phyloP scores from a whole-genome alignment of 2,797 vertebrate genomes.

The Tauraco hartlaubi region DNA sequence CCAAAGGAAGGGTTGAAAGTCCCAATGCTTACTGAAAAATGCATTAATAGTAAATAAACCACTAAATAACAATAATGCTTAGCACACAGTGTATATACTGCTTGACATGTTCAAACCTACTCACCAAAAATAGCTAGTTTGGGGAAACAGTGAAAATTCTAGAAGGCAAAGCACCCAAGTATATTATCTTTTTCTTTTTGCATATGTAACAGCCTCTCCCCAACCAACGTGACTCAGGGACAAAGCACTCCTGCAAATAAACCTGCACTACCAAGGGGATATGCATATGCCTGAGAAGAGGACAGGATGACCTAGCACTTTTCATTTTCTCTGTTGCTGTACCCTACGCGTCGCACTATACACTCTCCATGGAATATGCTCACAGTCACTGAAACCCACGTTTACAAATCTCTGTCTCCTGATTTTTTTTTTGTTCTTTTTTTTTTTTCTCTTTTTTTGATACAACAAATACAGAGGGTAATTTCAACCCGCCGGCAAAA shows the following conservation, averaged over 20 bases:
- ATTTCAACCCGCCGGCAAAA: constrained; percentile 40
- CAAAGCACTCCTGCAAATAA: constrained; percentile 58
- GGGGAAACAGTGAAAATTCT: constrained; percentile 14
- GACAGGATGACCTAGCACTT: constrained; percentile 61
- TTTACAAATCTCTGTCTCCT: not conserved
- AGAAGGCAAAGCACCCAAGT: constrained; percentile 21
- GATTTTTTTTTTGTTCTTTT: not conserved
- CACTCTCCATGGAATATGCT: not conserved
- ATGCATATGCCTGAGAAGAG: constrained; percentile 39
- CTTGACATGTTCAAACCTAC: not conserved
- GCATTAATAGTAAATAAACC: constrained; percentile 35
- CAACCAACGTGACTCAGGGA: constrained; percentile 54
- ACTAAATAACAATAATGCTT: constrained; percentile 11
- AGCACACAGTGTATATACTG: not conserved
- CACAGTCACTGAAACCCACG: not conserved
- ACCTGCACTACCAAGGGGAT: constrained; percentile 31
- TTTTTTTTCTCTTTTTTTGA: rapidly evolving
- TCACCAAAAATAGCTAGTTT: not conserved
- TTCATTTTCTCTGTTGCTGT: not conserved
- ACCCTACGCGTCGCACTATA: not conserved
- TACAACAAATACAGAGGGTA: not conserved
- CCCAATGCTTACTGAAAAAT: constrained; percentile 30
- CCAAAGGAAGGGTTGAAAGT: constrained; percentile 40
- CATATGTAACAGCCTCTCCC: constrained; percentile 57
- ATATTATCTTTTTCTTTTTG: constrained; percentile 31